Evolutionary conservation across 2,797 vertebrate species (phyloP), one percentile per base, ranked within the genome.

Genomic region (Varecia variegata): DNA sequence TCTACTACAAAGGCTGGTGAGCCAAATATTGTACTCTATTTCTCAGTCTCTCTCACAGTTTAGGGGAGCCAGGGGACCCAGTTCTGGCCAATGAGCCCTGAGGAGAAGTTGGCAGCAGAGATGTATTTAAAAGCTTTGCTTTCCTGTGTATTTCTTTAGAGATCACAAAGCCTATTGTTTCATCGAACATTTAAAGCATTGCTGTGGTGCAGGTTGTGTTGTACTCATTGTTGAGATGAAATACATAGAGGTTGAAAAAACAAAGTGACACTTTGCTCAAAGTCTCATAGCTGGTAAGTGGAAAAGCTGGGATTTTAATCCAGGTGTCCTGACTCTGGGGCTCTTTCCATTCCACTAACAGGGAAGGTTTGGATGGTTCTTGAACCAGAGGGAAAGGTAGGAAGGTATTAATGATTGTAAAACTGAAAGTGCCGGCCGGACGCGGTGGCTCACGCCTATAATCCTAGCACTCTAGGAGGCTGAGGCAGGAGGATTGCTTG

Each of bases 101-200:
- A 89, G 82, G 40, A 82, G 60, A 91, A 67, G 35, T 84, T 65
- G 68, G 17, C 17, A 89, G 23, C 81, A 65, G 80, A 92, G 25
- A 38, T 73, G 15, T 91, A 60, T 92, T 52, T 80, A 50, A 82
- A 93, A 90, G 79, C 45, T 71, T 93, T 93, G 45, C 80, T 92
- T 86, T 83, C 54, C 21, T 77, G 23, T 71, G 12, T 89, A 43
- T 85, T 62, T 88, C 71, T 94, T 76, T 93, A 74, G 58, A 52
- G 32, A 65, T 94, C 54, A 74, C 88, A 86, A 81, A 90, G 74
- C 84, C 47, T 5, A 1, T 56, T n/a, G 11, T 84, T 67, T 80
- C 86, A 67, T 21, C 81, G 62, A 71, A 71, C 62, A 82, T 86
- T 90, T 73, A 67, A n/a, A 90, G 47, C 43, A 38, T 40, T 54